Evolutionary conservation across 2,113 vertebrate species (phyloP), one percentile per base, ranked within the genome.

Genomic region (Brachypteracias leptosomus): DNA sequence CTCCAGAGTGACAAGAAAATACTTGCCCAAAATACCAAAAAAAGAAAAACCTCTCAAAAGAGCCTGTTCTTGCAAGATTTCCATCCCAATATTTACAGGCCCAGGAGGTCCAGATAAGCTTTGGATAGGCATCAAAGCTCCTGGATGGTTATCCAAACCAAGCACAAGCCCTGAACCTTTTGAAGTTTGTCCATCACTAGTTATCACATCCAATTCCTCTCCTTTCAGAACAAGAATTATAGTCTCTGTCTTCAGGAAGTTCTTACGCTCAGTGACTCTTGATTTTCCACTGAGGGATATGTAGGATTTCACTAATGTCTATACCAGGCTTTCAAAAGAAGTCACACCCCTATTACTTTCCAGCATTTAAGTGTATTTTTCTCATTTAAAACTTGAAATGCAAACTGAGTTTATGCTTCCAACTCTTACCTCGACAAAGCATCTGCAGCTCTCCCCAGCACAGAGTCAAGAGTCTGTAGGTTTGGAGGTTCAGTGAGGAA

Each of bases 161-260:
- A 90, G 76, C 86, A 92, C 62, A 89, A 87, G 52, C 83, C 40
- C 52, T 44, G 62, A 93, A 77, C 14, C 66, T 95, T 95, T 90
- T 96, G 93, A 93, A 89, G 82, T 91, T 89, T 95, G 83, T 85
- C 92, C 90, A 89, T 92, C 88, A 55, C 88, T 82, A 87, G 40
- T 85, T 95, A 92, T 66, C 54, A 75, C 49, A 89, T 92, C 92
- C 80, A 97, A 40, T 91, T 89, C 62, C 54, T 89, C 54, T 58
- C 58, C 18, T 79, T 89, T 87, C 57, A 83, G 66, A 73, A 63
- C 31, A 70, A 40, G 58, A 92, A 96, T 89, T 88, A 87, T 8
- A 62, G 46, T 58, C 73, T 76, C 65, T 58, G 22, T 90, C 38
- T 93, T 91, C 73, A 85, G 83, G 66, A 97, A 92, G 80, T 79